Conservation (phyloP, 1,140 invertebrate genomes). For the Drepana arcuata region DNA sequence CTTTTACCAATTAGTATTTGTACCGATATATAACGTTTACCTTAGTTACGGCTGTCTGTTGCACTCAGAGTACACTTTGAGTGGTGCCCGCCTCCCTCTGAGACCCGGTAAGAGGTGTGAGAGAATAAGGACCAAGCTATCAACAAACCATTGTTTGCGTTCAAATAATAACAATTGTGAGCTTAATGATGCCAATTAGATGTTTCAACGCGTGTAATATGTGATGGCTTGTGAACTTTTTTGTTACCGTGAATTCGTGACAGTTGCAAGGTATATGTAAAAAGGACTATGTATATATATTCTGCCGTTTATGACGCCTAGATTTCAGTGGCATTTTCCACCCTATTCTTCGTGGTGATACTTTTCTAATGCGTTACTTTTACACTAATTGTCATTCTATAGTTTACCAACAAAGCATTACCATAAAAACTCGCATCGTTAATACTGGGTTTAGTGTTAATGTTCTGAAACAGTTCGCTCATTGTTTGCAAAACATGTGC, state of each 20-base stretch:
- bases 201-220: conserved; percentile 24
- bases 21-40: conserved; percentile 53
- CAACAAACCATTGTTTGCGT: conserved; percentile 49
- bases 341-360: no score
- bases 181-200: conserved; percentile 14
- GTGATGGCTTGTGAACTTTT: no score
- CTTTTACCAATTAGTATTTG: conserved; percentile 70
- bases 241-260: no score
- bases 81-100: conserved; percentile 31
- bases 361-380: no score
- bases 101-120: conserved; percentile 35
- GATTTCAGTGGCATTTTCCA: no score
- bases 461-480: conserved; percentile 17
- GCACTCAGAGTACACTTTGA: conserved; percentile 45
- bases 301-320: no score
- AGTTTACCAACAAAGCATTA: no score
- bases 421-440: no score
- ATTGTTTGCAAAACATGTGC: conserved; percentile 23
- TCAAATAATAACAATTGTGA: conserved; percentile 34
- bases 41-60: conserved; percentile 40
- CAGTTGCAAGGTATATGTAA: no score
- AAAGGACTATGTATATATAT: no score
- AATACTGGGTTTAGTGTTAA: no score
- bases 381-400: no score
- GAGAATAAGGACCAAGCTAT: conserved; percentile 49